phyloP scores from a whole-genome alignment of 2,888 invertebrate species.

The Tenthredo notha region DNA sequence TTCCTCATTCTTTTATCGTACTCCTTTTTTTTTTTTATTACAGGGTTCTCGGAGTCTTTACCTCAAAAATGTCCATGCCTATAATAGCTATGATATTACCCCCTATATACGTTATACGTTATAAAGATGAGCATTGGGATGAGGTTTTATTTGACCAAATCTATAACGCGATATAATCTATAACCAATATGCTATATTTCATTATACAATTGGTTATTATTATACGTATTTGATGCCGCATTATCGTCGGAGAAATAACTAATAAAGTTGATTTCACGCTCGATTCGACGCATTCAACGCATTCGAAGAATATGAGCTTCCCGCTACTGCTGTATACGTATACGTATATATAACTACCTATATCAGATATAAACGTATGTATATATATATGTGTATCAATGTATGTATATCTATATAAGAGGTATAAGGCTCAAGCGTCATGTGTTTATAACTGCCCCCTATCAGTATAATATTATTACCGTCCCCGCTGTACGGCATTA shows the following conservation, averaged over 20 bases:
- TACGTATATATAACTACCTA: too few species aligned
- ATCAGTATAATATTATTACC: conserved; percentile 76
- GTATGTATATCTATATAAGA: conserved; percentile 68
- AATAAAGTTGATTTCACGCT: conserved; percentile 76
- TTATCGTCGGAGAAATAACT: conserved; percentile 60
- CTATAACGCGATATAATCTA: conserved; percentile 27
- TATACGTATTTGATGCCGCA: conserved; percentile 56
- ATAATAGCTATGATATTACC: not conserved
- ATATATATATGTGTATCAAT: conserved; percentile 58
- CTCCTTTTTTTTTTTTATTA: not conserved
- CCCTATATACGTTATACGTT: not conserved
- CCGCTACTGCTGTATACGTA: conserved; percentile 48
- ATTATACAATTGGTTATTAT: conserved; percentile 45
- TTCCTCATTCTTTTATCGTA: not conserved
- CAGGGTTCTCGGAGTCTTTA: not conserved
- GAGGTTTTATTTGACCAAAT: conserved; percentile 16
- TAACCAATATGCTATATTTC: conserved; percentile 44
- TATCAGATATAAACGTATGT: conserved; percentile 20
- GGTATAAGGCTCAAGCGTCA: conserved; percentile 73
- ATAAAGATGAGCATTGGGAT: not conserved
- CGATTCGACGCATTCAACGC: conserved; percentile 68
- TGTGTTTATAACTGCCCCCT: conserved; percentile 75
- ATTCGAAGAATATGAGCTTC: conserved; percentile 62
- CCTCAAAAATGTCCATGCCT: not conserved
- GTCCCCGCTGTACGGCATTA: conserved; percentile 56